Evolutionary conservation across 2,113 vertebrate species (phyloP).

Genomic region (Urocolius indicus): DNA sequence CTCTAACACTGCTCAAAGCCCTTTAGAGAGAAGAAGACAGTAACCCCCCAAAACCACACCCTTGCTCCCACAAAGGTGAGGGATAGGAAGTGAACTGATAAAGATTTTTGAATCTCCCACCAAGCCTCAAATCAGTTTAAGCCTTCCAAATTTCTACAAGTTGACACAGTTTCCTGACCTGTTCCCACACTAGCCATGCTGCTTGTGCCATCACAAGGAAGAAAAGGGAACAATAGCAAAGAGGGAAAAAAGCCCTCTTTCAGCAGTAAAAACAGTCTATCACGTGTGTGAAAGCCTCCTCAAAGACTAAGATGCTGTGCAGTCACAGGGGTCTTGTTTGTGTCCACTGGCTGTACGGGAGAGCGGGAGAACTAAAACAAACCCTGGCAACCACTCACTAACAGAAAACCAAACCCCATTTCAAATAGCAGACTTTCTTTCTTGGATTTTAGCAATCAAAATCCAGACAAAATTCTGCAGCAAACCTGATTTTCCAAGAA

Average conservation of each 20-base stretch:
- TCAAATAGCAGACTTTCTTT: neutral
- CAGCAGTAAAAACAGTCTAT: neutral
- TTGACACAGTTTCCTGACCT: neutral
- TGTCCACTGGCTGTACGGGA: neutral
- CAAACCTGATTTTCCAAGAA: neutral
- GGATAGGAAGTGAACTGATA: neutral
- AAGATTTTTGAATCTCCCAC: neutral
- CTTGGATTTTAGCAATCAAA: neutral
- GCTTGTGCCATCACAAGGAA: neutral
- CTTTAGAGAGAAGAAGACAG: neutral
- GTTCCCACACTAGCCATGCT: neutral
- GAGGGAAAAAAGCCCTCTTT: neutral
- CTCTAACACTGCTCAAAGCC: neutral
- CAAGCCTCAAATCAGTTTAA: neutral
- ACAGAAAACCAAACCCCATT: neutral
- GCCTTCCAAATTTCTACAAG: neutral
- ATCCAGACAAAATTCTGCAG: neutral
- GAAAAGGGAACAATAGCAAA: neutral
- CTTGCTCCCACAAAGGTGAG: neutral
- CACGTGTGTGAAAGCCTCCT: rapidly evolving
- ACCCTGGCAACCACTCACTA: neutral
- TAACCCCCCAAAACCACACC: rapidly evolving
- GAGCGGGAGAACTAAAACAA: neutral
- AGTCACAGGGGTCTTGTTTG: neutral
- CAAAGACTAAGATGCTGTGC: neutral